Base-by-base conservation (phyloP, 2,888 invertebrate genomes). In the Xylophagus ater region DNA sequence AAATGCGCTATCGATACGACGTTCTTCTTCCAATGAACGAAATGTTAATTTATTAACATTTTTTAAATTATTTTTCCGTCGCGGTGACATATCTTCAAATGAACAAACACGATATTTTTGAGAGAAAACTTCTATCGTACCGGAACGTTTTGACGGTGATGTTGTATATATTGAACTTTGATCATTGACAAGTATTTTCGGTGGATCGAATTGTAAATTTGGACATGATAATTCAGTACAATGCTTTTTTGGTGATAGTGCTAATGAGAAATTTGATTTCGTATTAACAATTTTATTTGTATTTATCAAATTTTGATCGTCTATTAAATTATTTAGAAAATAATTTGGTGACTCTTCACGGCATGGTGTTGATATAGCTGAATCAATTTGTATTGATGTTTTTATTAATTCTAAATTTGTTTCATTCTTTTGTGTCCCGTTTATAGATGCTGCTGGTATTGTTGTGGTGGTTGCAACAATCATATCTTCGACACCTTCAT, bases 141-240 rank as follows among this genome's bases (percentile, higher is more conserved):
- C 58, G 23, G 59, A 58, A 42, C 58, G 57, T 43, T 65, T 64
- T n/a, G 65, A 65, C 17, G 65, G 65, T 42, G 65, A 65, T 33
- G 65, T 65, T 42, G 65, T 65, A 42, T 65, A 65, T 12, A 65
- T 65, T 33, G 63, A 65, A 39, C 61, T 63, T 48, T 65, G 62
- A 51, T 65, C 65, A 40, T 65, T 65, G 8, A 65, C 64, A 24
- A 65, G 50, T 41, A 65, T 62, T 47, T 62, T 65, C 47, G 65
- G 65, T 53, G 65, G 65, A 59, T 65, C 65, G 37, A 65, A 62
- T 48, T 62, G 60, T 42, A 48, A 47, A 43, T 47, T 45, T 37
- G 49, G 46, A 34, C 45, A 48, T 23, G 57, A 53, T 24, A 54
- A 56, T 25, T 58, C 55, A 5, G 60, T 59, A 3, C 59, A 56